A percentile compares a stretch with the other conserved stretches of the same genome.
phyloP scores from a whole-genome alignment of 2,113 vertebrate species.

The Oncorhynchus mykiss region DNA sequence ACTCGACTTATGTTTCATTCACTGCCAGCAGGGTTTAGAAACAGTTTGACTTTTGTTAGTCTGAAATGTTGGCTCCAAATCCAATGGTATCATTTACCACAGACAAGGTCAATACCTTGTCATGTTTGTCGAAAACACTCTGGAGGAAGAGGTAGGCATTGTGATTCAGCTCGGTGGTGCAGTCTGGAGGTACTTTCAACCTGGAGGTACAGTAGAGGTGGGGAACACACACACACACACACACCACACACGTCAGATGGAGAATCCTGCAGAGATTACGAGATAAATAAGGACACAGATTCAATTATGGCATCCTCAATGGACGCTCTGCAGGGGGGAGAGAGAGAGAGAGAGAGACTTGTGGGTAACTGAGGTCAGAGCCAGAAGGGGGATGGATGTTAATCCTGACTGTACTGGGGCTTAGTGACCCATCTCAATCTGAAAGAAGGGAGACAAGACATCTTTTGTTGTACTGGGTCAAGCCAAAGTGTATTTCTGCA shows the following conservation, averaged over 20 bases:
- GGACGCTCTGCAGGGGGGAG: not conserved
- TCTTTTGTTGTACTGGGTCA: not conserved
- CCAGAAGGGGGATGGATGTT: not conserved
- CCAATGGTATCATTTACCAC: too few relatives aligned
- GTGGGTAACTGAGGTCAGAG: not conserved
- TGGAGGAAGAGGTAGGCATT: conserved; percentile 97
- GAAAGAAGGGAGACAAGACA: not conserved
- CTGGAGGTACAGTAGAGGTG: conserved; percentile 58
- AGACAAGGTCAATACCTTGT: conserved; percentile 79
- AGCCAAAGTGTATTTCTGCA: too few relatives aligned
- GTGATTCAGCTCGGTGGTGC: conserved; percentile 97
- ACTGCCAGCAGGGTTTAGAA: too few relatives aligned
- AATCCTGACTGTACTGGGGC: not conserved
- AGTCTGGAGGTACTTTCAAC: conserved; percentile 89
- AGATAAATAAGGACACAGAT: conserved; percentile 20
- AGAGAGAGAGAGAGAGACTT: not conserved
- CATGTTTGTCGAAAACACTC: conserved; percentile 96
- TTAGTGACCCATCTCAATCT: not conserved
- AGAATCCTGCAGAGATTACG: conserved; percentile 13
- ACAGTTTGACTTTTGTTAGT: too few relatives aligned
- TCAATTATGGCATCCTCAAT: conserved; percentile 16
- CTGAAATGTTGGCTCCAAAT: too few relatives aligned
- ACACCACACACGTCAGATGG: not conserved
- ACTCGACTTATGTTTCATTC: too few relatives aligned
- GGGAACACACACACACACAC: conserved; percentile 10